A percentile compares a stretch with the other conserved stretches of the same genome.
phyloP scores from a whole-genome alignment of 2,888 invertebrate genomes.

The Dryobota labecula region DNA sequence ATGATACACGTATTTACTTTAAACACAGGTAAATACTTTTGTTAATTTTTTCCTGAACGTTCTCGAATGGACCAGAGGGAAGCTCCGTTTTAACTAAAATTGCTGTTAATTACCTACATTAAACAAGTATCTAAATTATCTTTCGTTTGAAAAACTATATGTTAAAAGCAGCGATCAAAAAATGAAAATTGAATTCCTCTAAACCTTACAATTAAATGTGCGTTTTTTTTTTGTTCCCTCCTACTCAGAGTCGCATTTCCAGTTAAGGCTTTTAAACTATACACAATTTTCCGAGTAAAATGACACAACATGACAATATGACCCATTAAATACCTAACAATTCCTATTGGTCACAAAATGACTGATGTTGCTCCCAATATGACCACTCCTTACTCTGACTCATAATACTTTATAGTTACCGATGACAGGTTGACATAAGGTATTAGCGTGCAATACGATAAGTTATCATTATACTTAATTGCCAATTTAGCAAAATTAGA shows the following conservation, averaged over 20 bases:
- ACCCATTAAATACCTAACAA: constrained; percentile 66
- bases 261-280: constrained; percentile 6
- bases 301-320: constrained; percentile 43
- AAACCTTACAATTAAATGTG: background rate
- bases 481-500: constrained; percentile 58
- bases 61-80: constrained; percentile 8
- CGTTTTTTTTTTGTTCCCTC: constrained; percentile 10
- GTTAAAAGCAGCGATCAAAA: background rate
- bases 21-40: constrained; percentile 31
- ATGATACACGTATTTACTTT: constrained; percentile 18
- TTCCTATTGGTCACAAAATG: constrained; percentile 58
- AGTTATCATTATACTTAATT: constrained; percentile 63
- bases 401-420: constrained; percentile 58
- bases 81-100: constrained; percentile 7
- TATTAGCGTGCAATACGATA: constrained; percentile 58
- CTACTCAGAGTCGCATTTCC: constrained; percentile 11
- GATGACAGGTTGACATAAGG: constrained; percentile 59
- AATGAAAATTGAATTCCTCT: background rate
- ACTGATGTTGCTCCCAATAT: constrained; percentile 51
- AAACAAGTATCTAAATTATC: constrained; percentile 10
- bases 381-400: constrained; percentile 64
- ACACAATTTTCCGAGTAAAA: constrained; percentile 34
- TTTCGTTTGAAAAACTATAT: constrained; percentile 11
- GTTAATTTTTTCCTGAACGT: constrained; percentile 24
- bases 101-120: constrained; percentile 22